Evolutionary conservation across 2,888 invertebrate species (phyloP), one percentile per base, ranked within the genome.

Genomic region (Spisula solida): DNA sequence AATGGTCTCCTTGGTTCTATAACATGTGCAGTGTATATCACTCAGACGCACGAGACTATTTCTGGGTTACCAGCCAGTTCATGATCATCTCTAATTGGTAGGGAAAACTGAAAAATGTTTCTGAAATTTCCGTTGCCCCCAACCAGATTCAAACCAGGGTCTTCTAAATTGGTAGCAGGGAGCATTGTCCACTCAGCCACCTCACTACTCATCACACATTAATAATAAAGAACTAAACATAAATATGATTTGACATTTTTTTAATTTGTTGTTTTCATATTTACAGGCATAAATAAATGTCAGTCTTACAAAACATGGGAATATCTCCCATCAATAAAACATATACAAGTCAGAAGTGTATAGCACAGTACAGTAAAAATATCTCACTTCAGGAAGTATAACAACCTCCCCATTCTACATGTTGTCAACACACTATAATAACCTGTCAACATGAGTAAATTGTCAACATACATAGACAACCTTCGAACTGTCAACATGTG

Each of bases 261-360:
- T 82, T 85, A 85, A 78, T 85, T 83, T 85, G 83, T 88, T 75
- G 82, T 85, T 88, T 85, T 82, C 82, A 87, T 79, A 88, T 88
- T 81, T 88, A 85, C 88, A 88, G 85, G 85, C 88, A 88, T 88
- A 88, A 88, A 85, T 85, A 88, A 88, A 83, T 87, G 87, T 86
- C 78, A 78, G 48, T 87, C 78, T 79, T 87, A 87, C 82, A 82
- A 82, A 41, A 83, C 70, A 83, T 83, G 83, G 83, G 75, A 83
- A 83, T 75, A 29, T 75, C 83, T 51, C 47, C 83, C n/a, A 83
- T 83, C 70, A 83, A 12, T n/a, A 25, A 56, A 25, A 6, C 25
- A 51, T 51, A 51, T 51, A 51, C 51, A 51, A 12, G 41, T 41
- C 12, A 51, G 12, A 16, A n/a, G 60, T 66, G 25, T 66, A 66